These are phyloP conservation scores for Poicephalus gulielmi DNA, from an alignment of 2,113 vertebrate species.

Conservation along the genomic window DNA sequence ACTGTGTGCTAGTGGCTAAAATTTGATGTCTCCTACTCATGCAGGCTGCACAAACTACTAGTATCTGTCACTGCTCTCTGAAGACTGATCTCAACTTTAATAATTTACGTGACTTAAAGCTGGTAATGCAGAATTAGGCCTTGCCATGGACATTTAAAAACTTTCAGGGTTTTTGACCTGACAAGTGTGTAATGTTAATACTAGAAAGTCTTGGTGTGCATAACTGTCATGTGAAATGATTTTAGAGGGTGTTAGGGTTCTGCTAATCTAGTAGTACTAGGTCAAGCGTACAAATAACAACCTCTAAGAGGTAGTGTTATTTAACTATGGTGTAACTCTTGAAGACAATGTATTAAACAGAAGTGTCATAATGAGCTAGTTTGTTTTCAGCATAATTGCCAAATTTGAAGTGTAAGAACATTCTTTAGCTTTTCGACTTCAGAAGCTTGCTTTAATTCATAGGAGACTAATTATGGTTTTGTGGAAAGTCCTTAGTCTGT, in stretches of 20 bases:
- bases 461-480: conserved; percentile 12
- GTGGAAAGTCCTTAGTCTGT: conserved; percentile 14
- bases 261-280: neutral
- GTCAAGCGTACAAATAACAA: neutral
- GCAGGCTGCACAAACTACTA: neutral
- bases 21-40: neutral
- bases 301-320: neutral
- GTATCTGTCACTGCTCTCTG: neutral
- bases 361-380: neutral
- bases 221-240: neutral
- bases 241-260: neutral
- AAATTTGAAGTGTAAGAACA: conserved; percentile 3
- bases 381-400: neutral
- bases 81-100: neutral
- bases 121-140: neutral
- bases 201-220: neutral
- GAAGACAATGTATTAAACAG: neutral
- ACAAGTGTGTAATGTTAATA: neutral
- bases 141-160: neutral
- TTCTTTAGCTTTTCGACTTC: conserved; percentile 9
- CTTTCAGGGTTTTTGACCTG: neutral
- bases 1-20: neutral
- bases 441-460: neutral
- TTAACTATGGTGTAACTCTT: neutral
- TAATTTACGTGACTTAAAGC: neutral